Evolutionary conservation across 2,113 vertebrate genomes (phyloP), one percentile per base, ranked within the genome.

Genomic region (Microtus richardsoni): DNA sequence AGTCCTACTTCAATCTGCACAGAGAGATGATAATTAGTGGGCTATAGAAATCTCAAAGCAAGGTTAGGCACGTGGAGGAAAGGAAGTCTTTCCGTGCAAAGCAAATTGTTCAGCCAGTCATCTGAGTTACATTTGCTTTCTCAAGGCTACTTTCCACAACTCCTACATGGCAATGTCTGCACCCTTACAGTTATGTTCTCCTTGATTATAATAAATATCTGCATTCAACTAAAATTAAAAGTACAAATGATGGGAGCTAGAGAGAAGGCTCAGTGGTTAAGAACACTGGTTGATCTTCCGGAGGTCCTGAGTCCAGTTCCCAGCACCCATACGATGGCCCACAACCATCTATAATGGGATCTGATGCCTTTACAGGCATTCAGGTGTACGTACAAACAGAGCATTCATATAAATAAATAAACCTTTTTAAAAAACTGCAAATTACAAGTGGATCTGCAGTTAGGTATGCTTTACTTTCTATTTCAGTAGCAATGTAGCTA

Each of bases 1-100:
- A 99, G 98, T 52, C 99, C 99, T 66, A 99, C 97, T 5, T 99
- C 98, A 0, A 99, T 99, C 99, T 99, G 98, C n/a, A 77, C 9
- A 97, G 8, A 93, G 97, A 98, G 85, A 96, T 44, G 96, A 58
- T 26, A 64, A 96, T 95, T 88, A 95, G 60, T 58, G 92, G n/a
- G 16, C 64, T 77, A 84, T 0, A 7, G 21, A 79, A 26, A 54
- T 87, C 36, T 71, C 68, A 87, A 62, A 79, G 30, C 73, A 93
- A 96, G 36, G 77, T 12, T 36, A 85, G 70, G 83, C 62, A 39
- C 4, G 14, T 83, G 85, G 58, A n/a, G 36, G 13, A 91, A 94
- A 68, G 49, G 33, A 95, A n/a, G 22, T 80, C 26, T 85, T 64
- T 84, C 24, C 44, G 17, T 75, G 52, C 64, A 93, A 91, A 91